These are phyloP conservation scores for Delphinus delphis DNA, from an alignment of 2,113 vertebrate species.

Conservation along the genomic window DNA sequence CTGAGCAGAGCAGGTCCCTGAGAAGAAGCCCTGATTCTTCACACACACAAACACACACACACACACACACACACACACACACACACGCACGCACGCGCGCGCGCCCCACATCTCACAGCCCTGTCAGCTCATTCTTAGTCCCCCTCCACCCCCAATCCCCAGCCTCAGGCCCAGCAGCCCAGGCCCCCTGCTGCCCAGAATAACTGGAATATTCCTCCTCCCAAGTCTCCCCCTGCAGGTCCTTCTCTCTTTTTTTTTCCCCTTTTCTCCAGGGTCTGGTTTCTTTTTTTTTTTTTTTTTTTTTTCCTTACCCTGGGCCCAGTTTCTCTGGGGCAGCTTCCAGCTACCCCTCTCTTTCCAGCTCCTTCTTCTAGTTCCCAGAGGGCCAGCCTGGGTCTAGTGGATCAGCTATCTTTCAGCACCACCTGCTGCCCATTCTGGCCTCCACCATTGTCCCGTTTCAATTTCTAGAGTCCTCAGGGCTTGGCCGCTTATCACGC, in stretches of 20 bases:
- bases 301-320: background rate
- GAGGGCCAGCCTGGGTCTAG: background rate
- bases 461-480: background rate
- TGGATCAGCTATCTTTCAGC: constrained; percentile 15
- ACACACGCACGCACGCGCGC: rapidly evolving
- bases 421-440: constrained; percentile 41
- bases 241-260: background rate
- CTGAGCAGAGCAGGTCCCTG: background rate
- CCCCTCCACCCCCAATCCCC: background rate
- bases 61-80: rapidly evolving
- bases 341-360: background rate
- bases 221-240: background rate
- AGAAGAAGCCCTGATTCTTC: background rate
- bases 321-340: background rate
- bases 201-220: background rate
- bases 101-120: rapidly evolving
- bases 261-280: background rate
- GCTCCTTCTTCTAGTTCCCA: background rate
- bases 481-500: background rate
- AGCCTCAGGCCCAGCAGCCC: background rate
- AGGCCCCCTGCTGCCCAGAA: background rate
- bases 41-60: rapidly evolving
- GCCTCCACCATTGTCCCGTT: background rate
- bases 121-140: background rate
- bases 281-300: background rate